Evolutionary conservation across 2,113 vertebrate species (phyloP).

Genomic region (Apeltes quadracus): DNA sequence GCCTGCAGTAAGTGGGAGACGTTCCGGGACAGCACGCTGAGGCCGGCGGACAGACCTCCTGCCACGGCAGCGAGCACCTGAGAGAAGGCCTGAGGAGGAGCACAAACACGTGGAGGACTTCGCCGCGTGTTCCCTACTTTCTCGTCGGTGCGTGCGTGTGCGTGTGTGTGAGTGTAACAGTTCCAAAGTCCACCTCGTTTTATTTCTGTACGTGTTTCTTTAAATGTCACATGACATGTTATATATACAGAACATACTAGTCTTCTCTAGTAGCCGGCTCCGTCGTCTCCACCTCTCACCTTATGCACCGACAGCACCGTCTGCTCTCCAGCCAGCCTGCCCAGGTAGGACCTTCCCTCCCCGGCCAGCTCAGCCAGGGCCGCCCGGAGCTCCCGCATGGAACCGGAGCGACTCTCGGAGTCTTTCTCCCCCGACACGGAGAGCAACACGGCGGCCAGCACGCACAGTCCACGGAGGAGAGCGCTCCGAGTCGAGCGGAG

Average conservation of each 20-base stretch:
- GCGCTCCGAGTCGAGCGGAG: not conserved
- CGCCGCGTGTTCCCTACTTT: too few relatives aligned
- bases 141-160: too few relatives aligned
- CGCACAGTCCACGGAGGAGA: not conserved
- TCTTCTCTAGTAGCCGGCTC: not conserved
- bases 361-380: slow-evolving; percentile 47
- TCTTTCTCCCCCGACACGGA: slow-evolving; percentile 26
- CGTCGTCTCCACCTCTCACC: slow-evolving; percentile 39
- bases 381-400: slow-evolving; percentile 38
- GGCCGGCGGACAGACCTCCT: slow-evolving; percentile 37
- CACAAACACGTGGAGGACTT: too few relatives aligned
- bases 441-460: not conserved
- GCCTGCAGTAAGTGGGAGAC: slow-evolving; percentile 56
- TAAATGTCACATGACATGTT: too few relatives aligned
- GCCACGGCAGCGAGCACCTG: slow-evolving; percentile 56
- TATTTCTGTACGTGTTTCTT: too few relatives aligned
- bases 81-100: slow-evolving; percentile 49
- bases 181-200: too few relatives aligned
- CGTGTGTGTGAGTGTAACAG: too few relatives aligned
- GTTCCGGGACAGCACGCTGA: slow-evolving; percentile 58
- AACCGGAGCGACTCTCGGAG: slow-evolving; percentile 16
- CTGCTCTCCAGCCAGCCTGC: slow-evolving; percentile 58
- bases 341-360: slow-evolving; percentile 53
- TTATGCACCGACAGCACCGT: slow-evolving; percentile 61
- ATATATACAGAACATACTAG: not conserved